phyloP scores from a whole-genome alignment of 64 coral and sea anemone genomes.

The Catalaphyllia jardinei region DNA sequence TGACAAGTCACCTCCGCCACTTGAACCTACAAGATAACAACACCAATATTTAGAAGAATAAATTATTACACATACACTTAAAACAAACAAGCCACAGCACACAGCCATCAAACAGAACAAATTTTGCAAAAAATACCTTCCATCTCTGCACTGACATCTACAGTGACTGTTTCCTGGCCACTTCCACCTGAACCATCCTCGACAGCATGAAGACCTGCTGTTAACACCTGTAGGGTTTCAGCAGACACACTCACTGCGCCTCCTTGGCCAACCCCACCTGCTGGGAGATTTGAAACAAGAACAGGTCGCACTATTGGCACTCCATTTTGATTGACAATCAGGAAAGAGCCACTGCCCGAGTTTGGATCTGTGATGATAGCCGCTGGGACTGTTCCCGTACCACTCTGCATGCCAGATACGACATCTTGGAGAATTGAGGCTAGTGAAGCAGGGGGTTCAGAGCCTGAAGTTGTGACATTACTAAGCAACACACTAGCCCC shows the following conservation, averaged over 20 bases:
- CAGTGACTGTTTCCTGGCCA: constrained; percentile 59
- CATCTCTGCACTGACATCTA: constrained; percentile 45
- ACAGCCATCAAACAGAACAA: not conserved
- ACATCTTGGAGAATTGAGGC: constrained; percentile 93
- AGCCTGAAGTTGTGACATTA: constrained; percentile 64
- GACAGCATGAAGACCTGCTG: constrained; percentile 56
- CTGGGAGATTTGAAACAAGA: constrained; percentile 77
- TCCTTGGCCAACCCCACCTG: constrained; percentile 63
- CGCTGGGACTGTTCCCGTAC: constrained; percentile 80
- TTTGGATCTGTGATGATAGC: constrained; percentile 94
- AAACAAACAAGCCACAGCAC: no score
- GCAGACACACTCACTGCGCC: constrained; percentile 50
- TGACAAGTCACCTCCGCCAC: constrained; percentile 18
- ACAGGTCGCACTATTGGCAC: constrained; percentile 93
- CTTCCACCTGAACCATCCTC: constrained; percentile 50
- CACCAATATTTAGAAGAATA: not conserved
- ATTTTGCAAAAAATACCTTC: not conserved
- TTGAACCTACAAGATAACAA: not conserved
- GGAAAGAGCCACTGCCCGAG: constrained; percentile 89
- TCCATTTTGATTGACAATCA: constrained; percentile 97
- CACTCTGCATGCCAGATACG: constrained; percentile 88
- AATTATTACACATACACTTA: not conserved
- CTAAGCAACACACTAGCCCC: constrained; percentile 64
- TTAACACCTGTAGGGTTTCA: constrained; percentile 77
- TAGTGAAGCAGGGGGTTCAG: constrained; percentile 66